Conservation (phyloP, 2,888 invertebrate genomes). For the Drosophila stalkeri region DNA sequence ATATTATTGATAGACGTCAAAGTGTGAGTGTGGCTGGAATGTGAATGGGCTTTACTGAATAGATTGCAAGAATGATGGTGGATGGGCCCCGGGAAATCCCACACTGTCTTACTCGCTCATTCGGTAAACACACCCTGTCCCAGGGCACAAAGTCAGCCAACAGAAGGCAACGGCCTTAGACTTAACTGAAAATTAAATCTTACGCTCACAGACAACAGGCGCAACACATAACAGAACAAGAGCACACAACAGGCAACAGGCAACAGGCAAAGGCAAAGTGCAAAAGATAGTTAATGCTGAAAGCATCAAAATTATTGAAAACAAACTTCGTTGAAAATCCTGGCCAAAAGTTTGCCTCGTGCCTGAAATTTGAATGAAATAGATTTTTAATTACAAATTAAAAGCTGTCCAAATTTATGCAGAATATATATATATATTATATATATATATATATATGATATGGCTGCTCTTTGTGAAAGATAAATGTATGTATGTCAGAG, state of each 20-base stretch:
- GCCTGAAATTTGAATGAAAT: slow-evolving; percentile 6
- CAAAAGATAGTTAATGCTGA: slow-evolving; percentile 10
- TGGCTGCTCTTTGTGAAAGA: not conserved
- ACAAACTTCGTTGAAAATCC: slow-evolving; percentile 1
- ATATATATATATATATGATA: not conserved
- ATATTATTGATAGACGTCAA: not conserved
- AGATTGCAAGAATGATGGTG: not conserved
- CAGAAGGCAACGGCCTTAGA: slow-evolving; percentile 1
- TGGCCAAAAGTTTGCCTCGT: slow-evolving; percentile 7
- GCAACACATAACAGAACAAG: not conserved
- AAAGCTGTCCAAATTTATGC: not conserved
- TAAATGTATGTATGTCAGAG: not conserved
- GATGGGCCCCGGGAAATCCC: too few species aligned
- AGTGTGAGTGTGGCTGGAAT: not conserved
- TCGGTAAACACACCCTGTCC: not conserved
- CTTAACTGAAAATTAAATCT: slow-evolving; percentile 6
- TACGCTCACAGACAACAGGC: not conserved
- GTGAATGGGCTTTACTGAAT: not conserved
- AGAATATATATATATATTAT: not conserved
- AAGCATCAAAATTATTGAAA: slow-evolving; percentile 8
- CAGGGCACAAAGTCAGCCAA: slow-evolving; percentile 12
- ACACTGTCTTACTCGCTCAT: too few species aligned
- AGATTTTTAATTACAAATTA: slow-evolving; percentile 6
- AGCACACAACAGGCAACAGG: not conserved
- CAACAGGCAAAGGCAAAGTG: not conserved